phyloP scores from a whole-genome alignment of 2,888 invertebrate genomes.

The Nomada ferruginata region DNA sequence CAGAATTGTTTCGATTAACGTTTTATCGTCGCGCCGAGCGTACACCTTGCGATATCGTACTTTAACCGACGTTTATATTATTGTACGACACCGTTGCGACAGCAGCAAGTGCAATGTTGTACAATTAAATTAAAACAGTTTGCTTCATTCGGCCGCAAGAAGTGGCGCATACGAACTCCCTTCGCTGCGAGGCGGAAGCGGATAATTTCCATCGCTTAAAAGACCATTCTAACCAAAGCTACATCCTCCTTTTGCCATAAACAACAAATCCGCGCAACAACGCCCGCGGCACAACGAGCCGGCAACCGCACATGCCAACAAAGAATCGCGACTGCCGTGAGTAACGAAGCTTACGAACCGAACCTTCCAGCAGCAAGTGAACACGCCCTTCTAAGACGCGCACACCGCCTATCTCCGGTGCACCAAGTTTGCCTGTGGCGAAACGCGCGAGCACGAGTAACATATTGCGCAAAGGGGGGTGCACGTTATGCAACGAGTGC shows the following conservation, averaged over 20 bases:
- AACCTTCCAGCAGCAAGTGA: conserved; percentile 25
- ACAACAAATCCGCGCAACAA: conserved; percentile 6
- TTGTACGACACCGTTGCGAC: not conserved
- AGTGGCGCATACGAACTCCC: not conserved
- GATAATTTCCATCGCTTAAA: not conserved
- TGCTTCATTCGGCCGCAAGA: not conserved
- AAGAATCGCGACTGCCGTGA: conserved; percentile 14
- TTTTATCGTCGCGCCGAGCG: too few relatives aligned
- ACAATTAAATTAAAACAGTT: too few relatives aligned
- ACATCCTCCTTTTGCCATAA: not conserved
- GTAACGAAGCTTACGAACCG: not conserved
- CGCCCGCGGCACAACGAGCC: not conserved
- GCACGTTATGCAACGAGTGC: conserved; percentile 24
- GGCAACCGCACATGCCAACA: not conserved
- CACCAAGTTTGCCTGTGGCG: conserved; percentile 15
- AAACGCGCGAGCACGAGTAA: conserved; percentile 19
- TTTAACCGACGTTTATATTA: not conserved
- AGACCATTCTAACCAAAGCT: not conserved
- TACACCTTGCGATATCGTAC: too few relatives aligned
- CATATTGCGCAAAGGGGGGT: not conserved
- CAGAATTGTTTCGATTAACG: not conserved
- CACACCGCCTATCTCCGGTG: not conserved
- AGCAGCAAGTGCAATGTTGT: not conserved
- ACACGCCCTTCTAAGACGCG: conserved; percentile 34
- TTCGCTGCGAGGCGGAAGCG: not conserved